phyloP scores from a whole-genome alignment of 2,113 vertebrate species.

The Entelurus aequoreus region DNA sequence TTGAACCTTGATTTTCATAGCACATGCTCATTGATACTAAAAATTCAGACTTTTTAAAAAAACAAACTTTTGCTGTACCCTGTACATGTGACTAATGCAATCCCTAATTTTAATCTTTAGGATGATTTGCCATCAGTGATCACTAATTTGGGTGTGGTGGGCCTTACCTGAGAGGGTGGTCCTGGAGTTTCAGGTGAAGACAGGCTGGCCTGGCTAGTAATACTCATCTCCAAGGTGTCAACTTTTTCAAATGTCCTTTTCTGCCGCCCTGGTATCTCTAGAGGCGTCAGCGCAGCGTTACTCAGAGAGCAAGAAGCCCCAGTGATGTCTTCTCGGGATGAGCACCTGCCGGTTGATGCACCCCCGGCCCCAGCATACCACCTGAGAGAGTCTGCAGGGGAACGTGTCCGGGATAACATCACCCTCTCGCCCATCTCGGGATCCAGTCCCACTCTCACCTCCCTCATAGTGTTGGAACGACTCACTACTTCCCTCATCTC shows the following conservation, averaged over 20 bases:
- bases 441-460: conserved; percentile 76
- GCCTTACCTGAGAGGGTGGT: conserved; percentile 75
- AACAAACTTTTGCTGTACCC: no score
- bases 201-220: conserved; percentile 74
- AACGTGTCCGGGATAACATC: conserved; percentile 61
- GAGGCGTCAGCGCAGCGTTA: conserved; percentile 41
- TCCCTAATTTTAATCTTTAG: no score
- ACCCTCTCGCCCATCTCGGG: conserved; percentile 68
- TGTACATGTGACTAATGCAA: no score
- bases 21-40: no score
- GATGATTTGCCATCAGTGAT: no score
- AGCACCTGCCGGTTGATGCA: conserved; percentile 38
- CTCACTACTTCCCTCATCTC: conserved; percentile 86
- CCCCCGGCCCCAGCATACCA: conserved; percentile 59
- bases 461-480: conserved; percentile 77
- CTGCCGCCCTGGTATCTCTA: conserved; percentile 76
- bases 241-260: conserved; percentile 89
- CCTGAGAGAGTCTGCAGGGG: conserved; percentile 74
- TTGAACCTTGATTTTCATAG: no score
- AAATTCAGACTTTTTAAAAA: no score
- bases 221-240: conserved; percentile 81
- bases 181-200: conserved; percentile 67
- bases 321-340: conserved; percentile 72
- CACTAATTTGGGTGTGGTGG: background rate
- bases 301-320: conserved; percentile 68